These are phyloP conservation scores for Pagrus major DNA, from an alignment of 2,113 vertebrate genomes.

Conservation along the genomic window DNA sequence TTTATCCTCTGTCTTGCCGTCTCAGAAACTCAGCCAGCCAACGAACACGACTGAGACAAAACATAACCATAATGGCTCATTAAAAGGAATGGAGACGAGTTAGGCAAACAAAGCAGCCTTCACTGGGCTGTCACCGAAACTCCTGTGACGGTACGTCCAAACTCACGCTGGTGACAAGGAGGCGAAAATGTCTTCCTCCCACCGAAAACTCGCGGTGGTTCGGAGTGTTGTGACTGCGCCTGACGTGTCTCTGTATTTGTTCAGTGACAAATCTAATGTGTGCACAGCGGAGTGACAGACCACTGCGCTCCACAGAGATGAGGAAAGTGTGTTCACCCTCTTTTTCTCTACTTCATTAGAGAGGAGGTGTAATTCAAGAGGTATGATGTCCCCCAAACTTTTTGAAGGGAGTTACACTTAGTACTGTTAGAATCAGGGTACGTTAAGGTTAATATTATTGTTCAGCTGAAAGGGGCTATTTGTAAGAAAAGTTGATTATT, in stretches of 20 bases:
- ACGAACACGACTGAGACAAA: conserved; percentile 78
- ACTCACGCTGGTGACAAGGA: conserved; percentile 70
- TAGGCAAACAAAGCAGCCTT: conserved; percentile 86
- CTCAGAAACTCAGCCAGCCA: conserved; percentile 77
- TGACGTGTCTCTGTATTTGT: conserved; percentile 65
- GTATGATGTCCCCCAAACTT: conserved; percentile 6
- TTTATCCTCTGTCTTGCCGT: conserved; percentile 63
- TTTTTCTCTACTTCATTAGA: conserved; percentile 15
- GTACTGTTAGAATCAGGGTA: background rate
- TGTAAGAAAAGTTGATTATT: too few species aligned
- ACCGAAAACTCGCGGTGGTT: conserved; percentile 48
- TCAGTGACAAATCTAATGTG: conserved; percentile 69
- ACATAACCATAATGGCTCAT: conserved; percentile 83
- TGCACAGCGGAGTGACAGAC: conserved; percentile 65
- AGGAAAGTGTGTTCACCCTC: conserved; percentile 7
- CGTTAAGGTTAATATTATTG: background rate
- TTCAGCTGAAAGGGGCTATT: too few species aligned
- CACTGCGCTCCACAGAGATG: conserved; percentile 38
- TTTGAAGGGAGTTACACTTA: background rate
- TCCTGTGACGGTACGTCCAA: conserved; percentile 72
- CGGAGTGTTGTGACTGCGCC: conserved; percentile 66
- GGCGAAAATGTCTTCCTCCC: conserved; percentile 74
- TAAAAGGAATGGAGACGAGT: conserved; percentile 84
- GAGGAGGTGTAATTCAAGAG: conserved; percentile 19
- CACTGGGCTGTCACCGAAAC: conserved; percentile 81